A percentile compares a stretch with the other conserved stretches of the same genome.
phyloP scores from a whole-genome alignment of 2,888 invertebrate genomes.

The Lepeophtheirus nordmannii region DNA sequence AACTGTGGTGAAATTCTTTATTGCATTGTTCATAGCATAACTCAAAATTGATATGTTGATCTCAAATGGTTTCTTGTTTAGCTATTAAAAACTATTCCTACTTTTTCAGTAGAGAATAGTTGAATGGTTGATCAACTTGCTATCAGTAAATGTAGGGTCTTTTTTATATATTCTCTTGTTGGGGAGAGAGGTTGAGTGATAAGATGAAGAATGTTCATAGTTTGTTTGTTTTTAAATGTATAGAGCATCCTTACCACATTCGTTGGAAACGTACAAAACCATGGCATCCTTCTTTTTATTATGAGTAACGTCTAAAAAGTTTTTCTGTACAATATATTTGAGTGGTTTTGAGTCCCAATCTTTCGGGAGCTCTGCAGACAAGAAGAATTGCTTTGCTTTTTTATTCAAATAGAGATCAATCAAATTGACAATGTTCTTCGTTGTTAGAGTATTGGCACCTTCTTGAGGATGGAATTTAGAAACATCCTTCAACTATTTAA shows the following conservation, averaged over 20 bases:
- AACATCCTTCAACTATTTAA: neutral
- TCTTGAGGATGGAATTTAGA: conserved; percentile 1
- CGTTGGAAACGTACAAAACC: neutral
- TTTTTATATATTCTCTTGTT: too few relatives aligned
- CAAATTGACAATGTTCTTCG: neutral
- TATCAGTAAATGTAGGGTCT: too few relatives aligned
- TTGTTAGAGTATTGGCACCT: neutral
- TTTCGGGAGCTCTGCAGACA: neutral
- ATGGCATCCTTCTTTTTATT: conserved; percentile 1
- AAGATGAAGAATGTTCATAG: too few relatives aligned
- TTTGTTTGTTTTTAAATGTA: too few relatives aligned
- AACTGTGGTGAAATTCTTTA: too few relatives aligned
- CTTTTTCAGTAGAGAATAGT: too few relatives aligned
- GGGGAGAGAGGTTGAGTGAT: too few relatives aligned
- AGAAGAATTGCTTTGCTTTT: neutral
- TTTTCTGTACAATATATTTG: neutral
- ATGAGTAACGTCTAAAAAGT: neutral
- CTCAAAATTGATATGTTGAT: too few relatives aligned
- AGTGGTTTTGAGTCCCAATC: neutral
- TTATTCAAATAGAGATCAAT: neutral
- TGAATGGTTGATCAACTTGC: too few relatives aligned
- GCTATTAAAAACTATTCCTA: too few relatives aligned
- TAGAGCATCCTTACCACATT: neutral
- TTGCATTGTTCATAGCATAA: too few relatives aligned
- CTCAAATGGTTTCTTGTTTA: too few relatives aligned